Conservation (phyloP, 2,888 invertebrate species). For the Perizoma flavofasciatum region DNA sequence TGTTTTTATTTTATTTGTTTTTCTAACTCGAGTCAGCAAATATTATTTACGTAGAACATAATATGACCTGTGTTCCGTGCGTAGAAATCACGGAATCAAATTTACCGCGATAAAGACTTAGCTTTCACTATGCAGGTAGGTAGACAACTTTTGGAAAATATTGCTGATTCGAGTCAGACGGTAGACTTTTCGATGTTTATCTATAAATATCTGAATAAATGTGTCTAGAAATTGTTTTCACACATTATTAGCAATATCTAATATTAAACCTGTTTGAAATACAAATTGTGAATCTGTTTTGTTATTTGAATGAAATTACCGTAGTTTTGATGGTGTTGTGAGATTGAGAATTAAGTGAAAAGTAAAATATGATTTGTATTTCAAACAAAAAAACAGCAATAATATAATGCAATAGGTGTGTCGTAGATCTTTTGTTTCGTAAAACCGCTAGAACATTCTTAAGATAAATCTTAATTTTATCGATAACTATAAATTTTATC, state of each 20-base stretch:
- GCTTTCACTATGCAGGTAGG: not conserved
- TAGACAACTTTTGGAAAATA: not conserved
- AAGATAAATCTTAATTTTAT: conserved; percentile 31
- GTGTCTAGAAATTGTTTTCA: conserved; percentile 41
- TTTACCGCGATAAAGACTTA: too few species aligned
- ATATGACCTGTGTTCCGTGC: not conserved
- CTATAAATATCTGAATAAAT: conserved; percentile 45
- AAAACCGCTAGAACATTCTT: conserved; percentile 75
- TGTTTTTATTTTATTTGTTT: conserved; percentile 42
- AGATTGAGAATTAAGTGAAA: not conserved
- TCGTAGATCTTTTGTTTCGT: conserved; percentile 61
- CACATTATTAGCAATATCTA: conserved; percentile 61
- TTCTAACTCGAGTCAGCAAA: conserved; percentile 36
- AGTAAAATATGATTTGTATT: conserved; percentile 50
- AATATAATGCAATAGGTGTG: conserved; percentile 75
- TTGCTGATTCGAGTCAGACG: conserved; percentile 46
- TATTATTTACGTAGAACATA: not conserved
- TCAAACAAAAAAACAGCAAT: conserved; percentile 68
- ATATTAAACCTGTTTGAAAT: conserved; percentile 56
- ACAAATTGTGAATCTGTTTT: conserved; percentile 46
- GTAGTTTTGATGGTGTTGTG: not conserved
- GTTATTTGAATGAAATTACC: conserved; percentile 5
- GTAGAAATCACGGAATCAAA: not conserved
- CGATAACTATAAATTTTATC: conserved; percentile 13
- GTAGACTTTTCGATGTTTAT: conserved; percentile 49